These are phyloP conservation scores for Notolepis coatsorum DNA, from an alignment of 2,797 vertebrate genomes.

Conservation along the genomic window DNA sequence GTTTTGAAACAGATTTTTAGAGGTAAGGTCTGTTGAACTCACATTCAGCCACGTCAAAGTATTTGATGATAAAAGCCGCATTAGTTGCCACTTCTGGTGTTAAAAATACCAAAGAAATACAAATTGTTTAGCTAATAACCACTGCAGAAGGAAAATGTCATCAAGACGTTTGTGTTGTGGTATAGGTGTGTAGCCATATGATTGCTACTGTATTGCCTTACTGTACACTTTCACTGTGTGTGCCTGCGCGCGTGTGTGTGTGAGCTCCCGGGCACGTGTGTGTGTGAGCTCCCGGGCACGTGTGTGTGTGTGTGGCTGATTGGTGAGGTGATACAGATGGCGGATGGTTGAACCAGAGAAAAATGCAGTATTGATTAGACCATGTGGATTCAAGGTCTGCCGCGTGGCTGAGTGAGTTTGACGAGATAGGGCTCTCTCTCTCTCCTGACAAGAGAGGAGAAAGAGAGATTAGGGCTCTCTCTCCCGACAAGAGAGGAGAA, in stretches of 20 bases:
- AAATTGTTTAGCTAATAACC: too few species aligned
- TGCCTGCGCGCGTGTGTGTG: constrained; percentile 1
- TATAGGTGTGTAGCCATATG: too few species aligned
- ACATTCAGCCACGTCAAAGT: background rate
- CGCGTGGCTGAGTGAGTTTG: constrained; percentile 25
- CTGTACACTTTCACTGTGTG: background rate
- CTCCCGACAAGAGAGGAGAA: constrained; percentile 13
- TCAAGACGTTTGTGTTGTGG: too few species aligned
- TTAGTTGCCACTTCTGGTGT: too few species aligned
- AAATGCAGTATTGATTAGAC: constrained; percentile 32
- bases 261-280: background rate
- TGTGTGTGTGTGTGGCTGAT: background rate
- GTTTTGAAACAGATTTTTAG: too few species aligned
- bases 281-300: too few species aligned
- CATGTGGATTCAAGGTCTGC: constrained; percentile 31
- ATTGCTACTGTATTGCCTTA: background rate
- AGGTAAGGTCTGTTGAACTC: background rate
- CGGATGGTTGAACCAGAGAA: constrained; percentile 16
- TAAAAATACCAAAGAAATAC: too few species aligned
- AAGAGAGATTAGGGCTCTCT: too few species aligned
- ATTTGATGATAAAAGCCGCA: too few species aligned
- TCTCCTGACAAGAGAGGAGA: constrained; percentile 16
- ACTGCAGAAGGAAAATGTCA: too few species aligned
- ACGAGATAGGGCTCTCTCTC: constrained; percentile 16
- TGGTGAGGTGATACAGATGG: constrained; percentile 13